These are phyloP conservation scores for Pentalonia nigronervosa DNA, from an alignment of 1,140 invertebrate species.

Conservation along the genomic window DNA sequence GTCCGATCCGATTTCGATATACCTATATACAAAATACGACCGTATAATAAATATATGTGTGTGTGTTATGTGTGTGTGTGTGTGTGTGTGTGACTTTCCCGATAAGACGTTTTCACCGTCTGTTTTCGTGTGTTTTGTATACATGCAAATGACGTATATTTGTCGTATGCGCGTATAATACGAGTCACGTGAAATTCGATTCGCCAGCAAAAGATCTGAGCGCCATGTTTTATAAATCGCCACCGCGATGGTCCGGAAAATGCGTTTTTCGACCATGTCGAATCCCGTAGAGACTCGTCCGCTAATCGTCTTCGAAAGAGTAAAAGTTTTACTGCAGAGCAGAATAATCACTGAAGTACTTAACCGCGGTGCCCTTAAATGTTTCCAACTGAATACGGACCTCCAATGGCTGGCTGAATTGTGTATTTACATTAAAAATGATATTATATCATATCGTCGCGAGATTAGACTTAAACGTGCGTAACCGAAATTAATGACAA, in stretches of 20 bases:
- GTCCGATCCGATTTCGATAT: conserved; percentile 20
- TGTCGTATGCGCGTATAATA: background rate
- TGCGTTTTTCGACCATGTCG: background rate
- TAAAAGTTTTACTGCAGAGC: background rate
- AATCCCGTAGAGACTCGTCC: background rate
- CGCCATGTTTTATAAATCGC: too few relatives aligned
- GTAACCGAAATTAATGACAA: conserved; percentile 41
- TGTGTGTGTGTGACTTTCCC: conserved; percentile 21
- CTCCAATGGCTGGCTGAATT: background rate
- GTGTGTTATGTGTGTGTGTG: too few relatives aligned
- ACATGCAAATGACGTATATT: background rate
- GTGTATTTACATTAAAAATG: background rate
- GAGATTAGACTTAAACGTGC: conserved; percentile 54
- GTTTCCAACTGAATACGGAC: background rate
- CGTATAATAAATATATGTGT: background rate
- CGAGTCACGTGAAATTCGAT: conserved; percentile 1
- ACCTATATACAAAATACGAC: background rate
- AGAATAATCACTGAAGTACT: background rate
- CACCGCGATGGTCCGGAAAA: background rate
- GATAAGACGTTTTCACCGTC: conserved; percentile 28
- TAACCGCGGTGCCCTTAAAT: background rate
- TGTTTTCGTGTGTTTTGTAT: background rate
- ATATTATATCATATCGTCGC: background rate
- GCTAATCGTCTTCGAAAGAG: background rate
- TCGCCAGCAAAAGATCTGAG: background rate